phyloP scores from a whole-genome alignment of 2,797 vertebrate species.

The Acipenser ruthenus region DNA sequence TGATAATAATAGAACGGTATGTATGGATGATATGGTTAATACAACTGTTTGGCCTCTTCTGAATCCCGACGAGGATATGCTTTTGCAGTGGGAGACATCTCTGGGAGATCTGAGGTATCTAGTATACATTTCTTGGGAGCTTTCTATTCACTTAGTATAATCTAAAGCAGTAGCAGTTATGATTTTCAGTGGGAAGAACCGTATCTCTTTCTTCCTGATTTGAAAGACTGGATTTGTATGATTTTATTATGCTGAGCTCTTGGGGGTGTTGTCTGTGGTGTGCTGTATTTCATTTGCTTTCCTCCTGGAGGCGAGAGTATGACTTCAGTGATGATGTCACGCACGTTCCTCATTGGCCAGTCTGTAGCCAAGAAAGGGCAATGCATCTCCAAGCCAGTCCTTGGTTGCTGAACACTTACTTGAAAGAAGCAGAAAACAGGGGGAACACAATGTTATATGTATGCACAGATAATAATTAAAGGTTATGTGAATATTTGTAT shows the following conservation, averaged over 20 bases:
- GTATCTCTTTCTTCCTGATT: background rate
- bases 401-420: background rate
- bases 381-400: background rate
- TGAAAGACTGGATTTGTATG: background rate
- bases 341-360: background rate
- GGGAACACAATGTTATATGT: background rate
- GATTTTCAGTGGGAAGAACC: background rate
- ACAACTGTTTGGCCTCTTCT: no score
- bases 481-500: no score
- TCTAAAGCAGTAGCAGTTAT: background rate
- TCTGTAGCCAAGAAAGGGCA: background rate
- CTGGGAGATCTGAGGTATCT: no score
- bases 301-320: constrained; percentile 5
- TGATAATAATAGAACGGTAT: no score
- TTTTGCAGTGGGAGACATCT: no score
- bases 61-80: no score
- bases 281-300: background rate
- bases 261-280: background rate
- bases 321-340: background rate
- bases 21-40: no score
- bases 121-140: no score
- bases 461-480: no score
- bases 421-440: background rate
- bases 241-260: background rate
- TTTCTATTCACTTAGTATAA: background rate